Evolutionary conservation across 2,113 vertebrate genomes (phyloP).

Genomic region (Hepsetus odoe): DNA sequence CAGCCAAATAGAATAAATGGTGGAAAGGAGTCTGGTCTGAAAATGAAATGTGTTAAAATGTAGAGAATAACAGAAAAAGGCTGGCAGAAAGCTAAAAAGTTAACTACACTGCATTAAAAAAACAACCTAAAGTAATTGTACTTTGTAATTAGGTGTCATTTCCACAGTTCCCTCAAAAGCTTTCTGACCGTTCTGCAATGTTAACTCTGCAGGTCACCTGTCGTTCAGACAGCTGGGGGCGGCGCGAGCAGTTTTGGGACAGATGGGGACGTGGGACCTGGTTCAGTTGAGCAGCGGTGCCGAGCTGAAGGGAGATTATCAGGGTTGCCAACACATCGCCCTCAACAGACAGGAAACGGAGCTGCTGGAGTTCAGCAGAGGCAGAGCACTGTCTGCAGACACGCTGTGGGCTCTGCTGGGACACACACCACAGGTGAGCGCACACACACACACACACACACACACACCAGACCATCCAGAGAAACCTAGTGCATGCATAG

Average conservation of each 20-base stretch:
- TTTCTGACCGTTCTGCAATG: background rate
- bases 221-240: constrained; percentile 73
- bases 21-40: too few species aligned
- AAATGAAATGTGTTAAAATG: too few species aligned
- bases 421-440: constrained; percentile 72
- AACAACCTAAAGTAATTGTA: too few species aligned
- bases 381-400: constrained; percentile 58
- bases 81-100: background rate
- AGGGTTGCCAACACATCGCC: constrained; percentile 70
- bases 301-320: constrained; percentile 74
- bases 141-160: background rate
- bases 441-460: background rate
- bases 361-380: constrained; percentile 67
- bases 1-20: too few species aligned
- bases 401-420: constrained; percentile 74
- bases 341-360: constrained; percentile 71
- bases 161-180: too few species aligned
- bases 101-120: too few species aligned
- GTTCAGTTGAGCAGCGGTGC: constrained; percentile 65
- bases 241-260: constrained; percentile 60
- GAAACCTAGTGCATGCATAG: too few species aligned
- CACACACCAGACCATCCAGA: background rate
- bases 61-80: too few species aligned
- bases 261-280: constrained; percentile 76
- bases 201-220: constrained; percentile 68